Base-by-base conservation (phyloP, 1,140 invertebrate genomes). In the Phymastichus coffea region DNA sequence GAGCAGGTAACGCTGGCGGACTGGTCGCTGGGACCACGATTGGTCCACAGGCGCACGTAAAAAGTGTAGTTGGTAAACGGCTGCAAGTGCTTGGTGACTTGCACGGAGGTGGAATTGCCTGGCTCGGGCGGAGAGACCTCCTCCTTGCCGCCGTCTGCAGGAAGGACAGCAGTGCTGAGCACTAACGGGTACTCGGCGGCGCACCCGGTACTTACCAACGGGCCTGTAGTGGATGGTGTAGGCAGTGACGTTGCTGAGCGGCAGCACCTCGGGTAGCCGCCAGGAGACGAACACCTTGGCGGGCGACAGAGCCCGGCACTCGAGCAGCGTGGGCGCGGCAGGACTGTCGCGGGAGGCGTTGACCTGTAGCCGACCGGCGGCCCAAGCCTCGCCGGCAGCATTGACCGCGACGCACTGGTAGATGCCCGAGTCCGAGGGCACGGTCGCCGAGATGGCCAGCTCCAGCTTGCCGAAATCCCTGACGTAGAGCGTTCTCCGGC, bases 361-460 rank as follows among this genome's bases (percentile, higher is more conserved):
- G 12, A 84, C 82, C 70, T 81, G 73, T 47, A 84, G 72, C 72
- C 82, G 74, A 64, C 80, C 81, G 68, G 83, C 82, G 7, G 83
- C 82, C 81, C 87, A 88, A 60, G 80, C 79, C 69, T 81, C 83
- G 33, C 88, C 88, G 10, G 82, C 83, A 7, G 74, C 72, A 74
- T 89, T 91, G n/a, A 82, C 76, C 3, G 86, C 88, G 15, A 90
- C 76, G 73, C 90, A 92, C 72, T 92, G 89, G 73, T 92, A 92
- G 51, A 90, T 78, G 25, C 88, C 90, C 65, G 86, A 83, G 71
- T 90, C 88, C 10, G 82, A 76, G 15, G 81, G 80, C 26, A 90
- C 82, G 20, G 88, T 84, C 46, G 86, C 86, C 3, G 85, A 81
- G 56, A 91, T 84, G 15, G 85, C 81, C 43, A 90, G 71, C 65